Percentiles rank a stretch among this genome's conserved stretches.
phyloP scores from a whole-genome alignment of 2,797 vertebrate genomes.

The Rhabdomys pumilio region DNA sequence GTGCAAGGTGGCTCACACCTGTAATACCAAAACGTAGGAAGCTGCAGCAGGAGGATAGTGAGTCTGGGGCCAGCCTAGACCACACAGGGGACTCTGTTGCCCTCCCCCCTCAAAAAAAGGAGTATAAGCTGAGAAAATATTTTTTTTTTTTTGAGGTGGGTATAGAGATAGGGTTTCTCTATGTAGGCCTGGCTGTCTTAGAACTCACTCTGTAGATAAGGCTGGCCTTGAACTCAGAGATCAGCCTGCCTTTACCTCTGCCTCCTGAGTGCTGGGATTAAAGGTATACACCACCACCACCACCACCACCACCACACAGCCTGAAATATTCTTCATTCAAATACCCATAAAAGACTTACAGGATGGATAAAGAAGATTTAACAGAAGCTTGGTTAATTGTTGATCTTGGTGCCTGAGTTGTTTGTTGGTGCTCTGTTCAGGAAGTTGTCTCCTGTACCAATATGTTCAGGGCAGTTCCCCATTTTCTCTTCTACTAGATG shows the following conservation, averaged over 20 bases:
- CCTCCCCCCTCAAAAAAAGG: neutral
- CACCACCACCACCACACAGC: neutral
- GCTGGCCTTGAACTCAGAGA: neutral
- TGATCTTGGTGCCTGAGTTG: neutral
- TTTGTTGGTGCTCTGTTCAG: neutral
- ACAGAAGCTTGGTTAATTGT: neutral
- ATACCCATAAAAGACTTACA: constrained; percentile 38
- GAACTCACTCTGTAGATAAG: neutral
- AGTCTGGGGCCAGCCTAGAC: neutral
- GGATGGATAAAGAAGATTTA: constrained; percentile 42
- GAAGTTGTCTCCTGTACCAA: neutral
- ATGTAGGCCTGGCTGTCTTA: neutral
- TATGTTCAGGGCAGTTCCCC: neutral
- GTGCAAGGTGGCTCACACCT: neutral
- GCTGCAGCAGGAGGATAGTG: no score
- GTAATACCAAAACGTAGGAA: neutral
- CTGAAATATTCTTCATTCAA: constrained; percentile 12
- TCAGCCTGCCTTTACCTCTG: neutral
- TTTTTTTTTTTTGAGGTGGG: neutral
- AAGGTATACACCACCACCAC: neutral
- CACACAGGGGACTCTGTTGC: neutral
- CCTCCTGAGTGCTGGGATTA: neutral
- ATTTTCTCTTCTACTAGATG: neutral
- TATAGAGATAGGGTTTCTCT: neutral
- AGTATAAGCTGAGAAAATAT: neutral